Evolutionary conservation across 2,797 vertebrate genomes (phyloP).

Genomic region (Malacoraja senta): DNA sequence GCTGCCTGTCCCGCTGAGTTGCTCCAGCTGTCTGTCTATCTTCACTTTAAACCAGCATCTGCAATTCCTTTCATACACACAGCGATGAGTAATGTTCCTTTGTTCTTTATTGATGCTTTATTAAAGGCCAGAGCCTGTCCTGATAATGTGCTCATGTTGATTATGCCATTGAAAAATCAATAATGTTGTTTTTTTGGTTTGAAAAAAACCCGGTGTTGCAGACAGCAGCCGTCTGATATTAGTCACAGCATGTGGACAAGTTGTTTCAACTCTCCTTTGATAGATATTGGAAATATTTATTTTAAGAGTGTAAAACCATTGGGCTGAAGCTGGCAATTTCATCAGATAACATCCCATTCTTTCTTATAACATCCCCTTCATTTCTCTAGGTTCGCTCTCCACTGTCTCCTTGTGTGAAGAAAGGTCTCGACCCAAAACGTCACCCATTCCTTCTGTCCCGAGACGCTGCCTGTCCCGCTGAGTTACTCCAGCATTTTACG

Average conservation of each 20-base stretch:
- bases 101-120: slow-evolving; percentile 1
- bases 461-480: too few relatives aligned
- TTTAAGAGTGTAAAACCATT: background rate
- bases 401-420: too few relatives aligned
- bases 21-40: too few relatives aligned
- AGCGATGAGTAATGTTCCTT: background rate
- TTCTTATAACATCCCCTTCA: background rate
- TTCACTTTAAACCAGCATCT: too few relatives aligned
- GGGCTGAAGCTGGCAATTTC: background rate
- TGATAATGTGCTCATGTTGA: slow-evolving; percentile 14
- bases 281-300: slow-evolving; percentile 1
- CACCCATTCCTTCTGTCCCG: too few relatives aligned
- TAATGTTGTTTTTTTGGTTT: background rate
- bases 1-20: too few relatives aligned
- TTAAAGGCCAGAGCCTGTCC: background rate
- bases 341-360: background rate
- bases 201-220: background rate
- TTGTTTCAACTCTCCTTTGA: background rate
- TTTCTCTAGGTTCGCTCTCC: too few relatives aligned
- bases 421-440: too few relatives aligned
- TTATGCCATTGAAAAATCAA: slow-evolving; percentile 31
- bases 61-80: too few relatives aligned
- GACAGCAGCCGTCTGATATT: background rate
- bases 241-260: background rate
- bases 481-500: too few relatives aligned